A percentile compares a stretch with the other conserved stretches of the same genome.
These are phyloP conservation scores for Phyllostomus discolor DNA, from an alignment of 2,113 vertebrate species.

Conservation along the genomic window DNA sequence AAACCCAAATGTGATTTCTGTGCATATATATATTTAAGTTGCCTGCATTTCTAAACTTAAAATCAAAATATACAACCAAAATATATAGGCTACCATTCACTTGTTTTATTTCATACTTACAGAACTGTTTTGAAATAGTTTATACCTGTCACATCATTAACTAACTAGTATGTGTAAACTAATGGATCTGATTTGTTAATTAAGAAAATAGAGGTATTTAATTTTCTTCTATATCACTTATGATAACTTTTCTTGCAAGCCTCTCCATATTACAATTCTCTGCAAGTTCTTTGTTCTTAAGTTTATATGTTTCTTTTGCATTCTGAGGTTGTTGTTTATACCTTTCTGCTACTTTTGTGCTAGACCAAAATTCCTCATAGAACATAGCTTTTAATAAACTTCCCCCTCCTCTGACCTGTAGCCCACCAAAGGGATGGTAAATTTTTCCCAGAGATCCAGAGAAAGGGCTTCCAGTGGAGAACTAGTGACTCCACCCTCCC, in stretches of 20 bases:
- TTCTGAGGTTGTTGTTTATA: neutral
- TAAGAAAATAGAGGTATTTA: neutral
- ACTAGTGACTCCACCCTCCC: neutral
- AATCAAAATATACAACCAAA: slow-evolving; percentile 21
- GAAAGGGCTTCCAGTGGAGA: neutral
- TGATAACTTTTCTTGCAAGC: neutral
- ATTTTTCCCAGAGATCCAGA: neutral
- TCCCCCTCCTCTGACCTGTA: neutral
- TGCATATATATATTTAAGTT: neutral
- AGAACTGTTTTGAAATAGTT: slow-evolving; percentile 7
- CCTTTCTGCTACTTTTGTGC: neutral
- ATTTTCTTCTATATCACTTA: neutral
- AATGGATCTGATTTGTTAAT: neutral
- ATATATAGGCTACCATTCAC: neutral
- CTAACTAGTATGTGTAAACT: neutral
- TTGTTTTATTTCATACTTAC: neutral
- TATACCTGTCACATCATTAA: neutral
- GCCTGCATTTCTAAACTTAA: neutral
- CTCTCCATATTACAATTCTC: neutral
- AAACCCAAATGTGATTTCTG: neutral
- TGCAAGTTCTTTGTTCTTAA: neutral
- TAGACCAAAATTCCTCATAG: neutral
- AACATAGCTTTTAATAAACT: neutral
- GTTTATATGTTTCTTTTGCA: neutral
- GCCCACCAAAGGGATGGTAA: neutral